Evolutionary conservation across 2,113 vertebrate genomes (phyloP).

Genomic region (Eonycteris spelaea): DNA sequence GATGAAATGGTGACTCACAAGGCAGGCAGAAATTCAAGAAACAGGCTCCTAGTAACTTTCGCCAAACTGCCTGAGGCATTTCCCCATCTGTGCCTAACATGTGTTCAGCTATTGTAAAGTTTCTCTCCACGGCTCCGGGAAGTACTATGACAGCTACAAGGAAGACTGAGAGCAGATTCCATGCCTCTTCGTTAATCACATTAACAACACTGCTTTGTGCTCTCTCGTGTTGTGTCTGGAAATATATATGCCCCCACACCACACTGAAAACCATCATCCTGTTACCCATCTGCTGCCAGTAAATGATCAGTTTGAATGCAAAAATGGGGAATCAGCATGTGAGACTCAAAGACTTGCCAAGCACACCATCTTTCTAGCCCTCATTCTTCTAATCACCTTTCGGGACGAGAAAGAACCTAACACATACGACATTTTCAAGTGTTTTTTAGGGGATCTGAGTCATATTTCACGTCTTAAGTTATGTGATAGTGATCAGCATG

Average conservation of each 20-base stretch:
- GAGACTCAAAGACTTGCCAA: conserved; percentile 21
- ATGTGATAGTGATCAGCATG: background rate
- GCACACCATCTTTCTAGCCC: background rate
- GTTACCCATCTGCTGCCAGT: conserved; percentile 71
- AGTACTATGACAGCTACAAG: conserved; percentile 8
- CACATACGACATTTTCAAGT: background rate
- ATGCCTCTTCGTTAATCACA: conserved; percentile 57
- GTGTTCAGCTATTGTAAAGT: background rate
- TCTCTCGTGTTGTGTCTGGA: conserved; percentile 53
- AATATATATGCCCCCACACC: conserved; percentile 30
- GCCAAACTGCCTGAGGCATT: background rate
- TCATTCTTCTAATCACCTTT: background rate
- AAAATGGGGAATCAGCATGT: background rate
- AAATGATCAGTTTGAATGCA: conserved; percentile 59
- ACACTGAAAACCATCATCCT: conserved; percentile 45
- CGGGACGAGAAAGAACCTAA: background rate
- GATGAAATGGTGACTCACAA: conserved; percentile 37
- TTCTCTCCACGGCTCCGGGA: background rate
- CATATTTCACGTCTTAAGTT: background rate
- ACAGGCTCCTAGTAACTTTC: background rate
- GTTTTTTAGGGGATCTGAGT: background rate
- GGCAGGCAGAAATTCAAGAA: conserved; percentile 23
- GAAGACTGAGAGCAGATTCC: conserved; percentile 40
- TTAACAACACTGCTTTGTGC: conserved; percentile 45
- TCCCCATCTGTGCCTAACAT: conserved; percentile 20